Evolutionary conservation across 2,888 invertebrate species (phyloP), one percentile per base, ranked within the genome.

Genomic region (Plebejus melissa): DNA sequence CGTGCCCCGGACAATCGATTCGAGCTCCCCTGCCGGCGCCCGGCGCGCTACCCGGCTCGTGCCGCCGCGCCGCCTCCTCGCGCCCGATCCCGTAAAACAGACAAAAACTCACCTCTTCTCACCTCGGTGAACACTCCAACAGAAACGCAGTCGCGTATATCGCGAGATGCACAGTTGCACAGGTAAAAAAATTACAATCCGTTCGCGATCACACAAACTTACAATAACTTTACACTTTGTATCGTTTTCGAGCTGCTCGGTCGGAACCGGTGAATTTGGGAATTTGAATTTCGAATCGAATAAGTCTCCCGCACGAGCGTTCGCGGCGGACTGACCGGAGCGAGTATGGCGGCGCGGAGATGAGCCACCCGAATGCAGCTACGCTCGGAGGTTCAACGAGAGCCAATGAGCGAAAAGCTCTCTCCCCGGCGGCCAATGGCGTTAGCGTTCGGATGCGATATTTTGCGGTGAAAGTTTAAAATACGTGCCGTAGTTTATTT

Each of bases 21-120:
- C 83, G 81, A 80, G 82, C 89, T 87, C 88, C 90, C 90, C 87
- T 85, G 83, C 82, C 84, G 84, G 82, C 83, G 80, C 81, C 79
- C 77, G 82, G 79, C 78, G 79, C 82, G 16, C 16, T 16, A 69
- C 16, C 84, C 84, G 83, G 80, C 84, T 83, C 83, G 84, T 54
- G 54, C 82, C 83, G 80, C 78, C 83, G 74, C 74, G 58, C 76
- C 76, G 79, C 79, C 54, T 16, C 54, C 54, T 4, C 32, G 13
- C 32, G 65, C 32, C 65, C 32, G 79, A 79, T 79, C 80, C 81
- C 80, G 77, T 79, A 79, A 79, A 81, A 80, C 84, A 82, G 80
- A 82, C 82, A 81, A 90, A 89, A 91, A 92, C 91, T 90, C 84
- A 92, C 91, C 91, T 90, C 86, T 90, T 90, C 82, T 87, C 90